Evolutionary conservation across 2,888 invertebrate genomes (phyloP).

Genomic region (Andrena bicolor): DNA sequence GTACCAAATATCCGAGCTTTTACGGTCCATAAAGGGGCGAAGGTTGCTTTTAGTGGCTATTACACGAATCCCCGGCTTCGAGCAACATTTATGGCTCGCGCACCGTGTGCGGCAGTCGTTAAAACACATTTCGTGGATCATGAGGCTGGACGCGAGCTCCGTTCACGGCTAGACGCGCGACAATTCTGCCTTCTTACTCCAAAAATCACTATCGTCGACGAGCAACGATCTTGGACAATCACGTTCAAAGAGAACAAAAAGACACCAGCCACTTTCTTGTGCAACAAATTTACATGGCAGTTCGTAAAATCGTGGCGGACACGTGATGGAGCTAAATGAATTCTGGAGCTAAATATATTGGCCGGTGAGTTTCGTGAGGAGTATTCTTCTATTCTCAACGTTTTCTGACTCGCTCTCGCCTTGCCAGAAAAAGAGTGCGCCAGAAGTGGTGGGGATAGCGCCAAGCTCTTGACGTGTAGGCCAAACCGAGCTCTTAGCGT

Average conservation of each 20-base stretch:
- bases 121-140: conserved; percentile 66
- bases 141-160: conserved; percentile 45
- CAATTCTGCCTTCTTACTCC: conserved; percentile 4
- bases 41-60: conserved; percentile 74
- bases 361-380: too few relatives aligned
- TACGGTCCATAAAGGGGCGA: conserved; percentile 74
- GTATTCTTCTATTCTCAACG: too few relatives aligned
- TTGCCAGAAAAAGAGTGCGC: too few relatives aligned
- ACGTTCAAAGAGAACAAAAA: background rate
- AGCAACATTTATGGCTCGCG: conserved; percentile 74
- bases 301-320: background rate
- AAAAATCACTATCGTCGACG: background rate
- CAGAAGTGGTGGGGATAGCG: too few relatives aligned
- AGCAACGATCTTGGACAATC: background rate
- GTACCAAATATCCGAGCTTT: conserved; percentile 72
- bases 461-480: too few relatives aligned
- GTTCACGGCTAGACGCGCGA: conserved; percentile 56
- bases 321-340: background rate
- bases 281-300: background rate
- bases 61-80: conserved; percentile 69
- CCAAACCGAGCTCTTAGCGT: too few relatives aligned
- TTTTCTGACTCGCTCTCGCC: too few relatives aligned
- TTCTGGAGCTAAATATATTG: too few relatives aligned
- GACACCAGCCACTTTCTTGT: background rate
- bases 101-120: conserved; percentile 74